Percentiles rank a stretch among this genome's conserved stretches.
These are phyloP conservation scores for Penaeus indicus DNA, from an alignment of 1,140 invertebrate genomes.

Conservation along the genomic window DNA sequence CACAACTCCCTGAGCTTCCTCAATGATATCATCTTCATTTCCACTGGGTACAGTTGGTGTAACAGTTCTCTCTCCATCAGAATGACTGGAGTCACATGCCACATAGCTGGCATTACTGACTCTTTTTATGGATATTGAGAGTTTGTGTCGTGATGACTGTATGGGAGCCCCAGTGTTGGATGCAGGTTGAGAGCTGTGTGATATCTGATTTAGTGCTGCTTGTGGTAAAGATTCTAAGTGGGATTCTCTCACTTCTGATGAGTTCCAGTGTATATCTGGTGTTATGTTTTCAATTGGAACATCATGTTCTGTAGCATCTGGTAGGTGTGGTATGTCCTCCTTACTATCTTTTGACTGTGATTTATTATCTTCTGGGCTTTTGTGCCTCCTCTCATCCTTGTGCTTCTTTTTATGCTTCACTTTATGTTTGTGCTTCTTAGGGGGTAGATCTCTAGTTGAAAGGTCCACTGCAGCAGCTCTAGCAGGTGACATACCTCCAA, in stretches of 20 bases:
- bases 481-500: conserved; percentile 60
- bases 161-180: conserved; percentile 37
- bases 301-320: conserved; percentile 50
- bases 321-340: conserved; percentile 30
- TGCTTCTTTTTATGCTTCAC: conserved; percentile 75
- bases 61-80: conserved; percentile 51
- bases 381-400: conserved; percentile 64
- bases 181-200: conserved; percentile 38
- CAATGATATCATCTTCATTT: conserved; percentile 40
- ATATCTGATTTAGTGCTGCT: too few relatives aligned
- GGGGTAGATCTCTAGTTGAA: conserved; percentile 68
- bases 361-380: conserved; percentile 48
- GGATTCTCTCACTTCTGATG: conserved; percentile 48
- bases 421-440: conserved; percentile 79
- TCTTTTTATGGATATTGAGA: conserved; percentile 65
- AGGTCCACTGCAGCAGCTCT: conserved; percentile 58
- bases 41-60: conserved; percentile 28
- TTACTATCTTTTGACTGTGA: conserved; percentile 31
- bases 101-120: conserved; percentile 65
- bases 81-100: conserved; percentile 61
- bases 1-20: conserved; percentile 21
- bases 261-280: conserved; percentile 46
- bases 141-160: conserved; percentile 59
- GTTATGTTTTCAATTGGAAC: conserved; percentile 57
- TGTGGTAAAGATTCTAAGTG: not conserved